Base-by-base conservation (phyloP, 2,888 invertebrate genomes). In the Melitaea athalia region DNA sequence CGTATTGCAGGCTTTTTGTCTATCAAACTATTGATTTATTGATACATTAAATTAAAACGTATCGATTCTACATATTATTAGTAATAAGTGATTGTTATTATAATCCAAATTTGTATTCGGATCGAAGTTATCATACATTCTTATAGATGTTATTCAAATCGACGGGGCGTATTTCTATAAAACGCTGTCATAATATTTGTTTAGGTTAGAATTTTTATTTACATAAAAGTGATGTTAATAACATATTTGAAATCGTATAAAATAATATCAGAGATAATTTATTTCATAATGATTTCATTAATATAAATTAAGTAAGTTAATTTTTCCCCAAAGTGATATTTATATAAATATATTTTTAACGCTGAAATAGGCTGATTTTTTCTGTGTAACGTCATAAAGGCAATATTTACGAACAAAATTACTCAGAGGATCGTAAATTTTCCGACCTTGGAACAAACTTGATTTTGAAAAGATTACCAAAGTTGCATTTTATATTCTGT, bases 11-110 rank as follows among this genome's bases (percentile, higher is more conserved):
- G 69, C 68, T 74, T 70, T 71, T 64, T 59, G 64, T 69, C 69
- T 63, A 68, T 70, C 72, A 69, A 70, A 70, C 73, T 72, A 72
- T 72, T 75, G 75, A 76, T 77, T 75, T 74, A 75, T 69, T 61
- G 55, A 43, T 55, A 63, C 65, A 72, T 76, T 69, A 73, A 71
- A 70, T 67, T 76, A 74, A 73, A 74, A 75, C 72, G 63, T 72
- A 57, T 65, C 65, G 65, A 70, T 75, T 52, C 63, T 68, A 66
- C 52, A 63, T 67, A 69, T 72, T 70, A 66, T 72, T 70, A 66
- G 72, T 76, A 71, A 71, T 73, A 73, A 71, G 70, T 65, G 49
- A 65, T 74, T 69, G 71, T 76, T 75, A 75, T 74, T 71, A 63
- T 70, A 71, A 73, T 64, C 61, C 72, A 52, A 67, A 64, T 17